A percentile compares a stretch with the other conserved stretches of the same genome.
Conservation (phyloP, 2,888 invertebrate species). For the Hofmannophila pseudospretella region DNA sequence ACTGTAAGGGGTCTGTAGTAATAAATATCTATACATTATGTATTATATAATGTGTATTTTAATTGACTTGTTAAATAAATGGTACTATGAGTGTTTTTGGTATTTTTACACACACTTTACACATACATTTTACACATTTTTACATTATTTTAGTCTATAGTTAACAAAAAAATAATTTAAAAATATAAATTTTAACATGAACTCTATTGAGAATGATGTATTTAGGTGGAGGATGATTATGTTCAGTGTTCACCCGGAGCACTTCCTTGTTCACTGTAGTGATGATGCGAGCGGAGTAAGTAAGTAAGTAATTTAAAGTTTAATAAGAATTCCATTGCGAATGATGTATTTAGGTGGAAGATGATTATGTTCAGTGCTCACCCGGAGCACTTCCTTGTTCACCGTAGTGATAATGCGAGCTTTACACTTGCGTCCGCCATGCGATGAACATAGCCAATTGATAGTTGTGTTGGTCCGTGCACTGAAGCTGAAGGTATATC, state of each 20-base stretch:
- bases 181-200: not conserved
- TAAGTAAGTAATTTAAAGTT: not conserved
- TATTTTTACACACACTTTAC: too few relatives aligned
- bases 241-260: slow-evolving; percentile 3
- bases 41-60: too few relatives aligned
- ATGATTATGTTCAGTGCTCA: slow-evolving; percentile 14
- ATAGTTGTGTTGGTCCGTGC: not conserved
- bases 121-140: too few relatives aligned
- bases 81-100: too few relatives aligned
- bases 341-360: slow-evolving; percentile 12
- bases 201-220: slow-evolving; percentile 14
- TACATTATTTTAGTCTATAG: too few relatives aligned
- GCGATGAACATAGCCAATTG: slow-evolving; percentile 1
- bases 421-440: slow-evolving; percentile 1
- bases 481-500: slow-evolving; percentile 14
- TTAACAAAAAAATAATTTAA: too few relatives aligned
- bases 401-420: slow-evolving; percentile 6
- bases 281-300: too few relatives aligned
- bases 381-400: not conserved
- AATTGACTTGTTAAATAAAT: too few relatives aligned
- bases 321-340: slow-evolving; percentile 8
- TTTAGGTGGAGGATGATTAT: slow-evolving; percentile 14
- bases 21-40: too few relatives aligned
- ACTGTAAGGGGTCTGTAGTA: too few relatives aligned
- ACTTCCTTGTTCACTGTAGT: not conserved